These are phyloP conservation scores for Leptocoma aspasia DNA, from an alignment of 2,113 vertebrate species.

Conservation along the genomic window DNA sequence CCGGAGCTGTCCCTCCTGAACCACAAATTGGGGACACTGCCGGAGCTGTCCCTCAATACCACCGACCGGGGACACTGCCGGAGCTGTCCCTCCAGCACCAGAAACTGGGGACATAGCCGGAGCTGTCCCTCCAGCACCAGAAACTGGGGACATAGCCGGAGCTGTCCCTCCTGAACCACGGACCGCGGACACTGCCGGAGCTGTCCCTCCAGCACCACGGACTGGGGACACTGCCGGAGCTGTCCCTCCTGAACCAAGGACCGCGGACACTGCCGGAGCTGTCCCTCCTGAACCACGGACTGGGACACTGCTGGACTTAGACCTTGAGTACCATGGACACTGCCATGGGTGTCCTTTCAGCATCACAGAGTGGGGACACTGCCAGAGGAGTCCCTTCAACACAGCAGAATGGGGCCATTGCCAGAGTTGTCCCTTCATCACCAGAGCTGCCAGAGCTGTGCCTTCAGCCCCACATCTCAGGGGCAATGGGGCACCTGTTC, in stretches of 20 bases:
- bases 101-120: rapidly evolving
- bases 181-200: background rate
- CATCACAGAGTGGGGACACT: background rate
- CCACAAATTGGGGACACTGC: rapidly evolving
- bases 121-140: background rate
- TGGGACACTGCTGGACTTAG: background rate
- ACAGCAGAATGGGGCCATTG: background rate
- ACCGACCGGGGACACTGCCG: rapidly evolving
- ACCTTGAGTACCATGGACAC: background rate
- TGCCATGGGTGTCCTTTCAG: background rate
- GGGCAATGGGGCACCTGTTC: background rate
- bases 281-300: rapidly evolving
- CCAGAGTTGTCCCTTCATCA: background rate
- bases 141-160: rapidly evolving
- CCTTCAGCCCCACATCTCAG: background rate
- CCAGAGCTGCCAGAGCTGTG: background rate
- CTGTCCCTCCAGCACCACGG: rapidly evolving
- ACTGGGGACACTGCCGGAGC: rapidly evolving
- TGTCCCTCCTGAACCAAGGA: rapidly evolving
- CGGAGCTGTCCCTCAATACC: background rate
- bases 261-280: background rate
- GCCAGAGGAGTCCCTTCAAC: background rate
- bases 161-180: background rate
- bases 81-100: background rate
- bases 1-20: rapidly evolving